Evolutionary conservation across 2,888 invertebrate species (phyloP), one percentile per base, ranked within the genome.

Genomic region (Deilephila elpenor): DNA sequence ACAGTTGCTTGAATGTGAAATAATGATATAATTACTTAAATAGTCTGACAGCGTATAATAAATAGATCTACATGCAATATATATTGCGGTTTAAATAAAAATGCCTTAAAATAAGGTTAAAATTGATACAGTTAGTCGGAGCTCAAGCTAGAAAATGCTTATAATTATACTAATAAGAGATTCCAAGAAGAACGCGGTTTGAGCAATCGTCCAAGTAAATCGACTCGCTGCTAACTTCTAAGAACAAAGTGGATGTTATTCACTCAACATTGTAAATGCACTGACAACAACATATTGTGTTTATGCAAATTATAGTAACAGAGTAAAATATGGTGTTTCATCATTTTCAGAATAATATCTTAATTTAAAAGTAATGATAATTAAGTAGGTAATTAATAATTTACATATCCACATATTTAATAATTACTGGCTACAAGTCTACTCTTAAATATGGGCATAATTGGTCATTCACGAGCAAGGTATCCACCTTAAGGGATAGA

Each of bases 191-290:
- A 78, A 77, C 74, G 83, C 80, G 79, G 83, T 88, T 88, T 91
- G 83, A 86, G 86, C 84, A 89, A 86, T 80, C 79, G 78, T 81
- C 80, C 76, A 79, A 85, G 87, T 86, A 88, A 91, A 86, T 82
- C 82, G 85, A 86, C 86, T 86, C 67, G 67, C 84, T 81, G 88
- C 84, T 92, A 91, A 92, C 90, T 92, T 88, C 90, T 81, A 70
- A 85, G 89, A 91, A 93, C 89, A 91, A 85, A 80, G 87, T 85
- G 77, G 78, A 29, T 60, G 29, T 60, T 71, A 60, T 71, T 71
- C 67, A 64, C 37, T 64, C 37, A 44, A 34, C 59, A 25, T 73
- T 67, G 72, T 44, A 59, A 59, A 34, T 37, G 37, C 72, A 67
- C 20, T 56, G 59, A 62, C 62, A 72, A 59, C 37, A 67, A 59